phyloP scores from a whole-genome alignment of 2,113 vertebrate genomes.

The Syngnathus typhle region DNA sequence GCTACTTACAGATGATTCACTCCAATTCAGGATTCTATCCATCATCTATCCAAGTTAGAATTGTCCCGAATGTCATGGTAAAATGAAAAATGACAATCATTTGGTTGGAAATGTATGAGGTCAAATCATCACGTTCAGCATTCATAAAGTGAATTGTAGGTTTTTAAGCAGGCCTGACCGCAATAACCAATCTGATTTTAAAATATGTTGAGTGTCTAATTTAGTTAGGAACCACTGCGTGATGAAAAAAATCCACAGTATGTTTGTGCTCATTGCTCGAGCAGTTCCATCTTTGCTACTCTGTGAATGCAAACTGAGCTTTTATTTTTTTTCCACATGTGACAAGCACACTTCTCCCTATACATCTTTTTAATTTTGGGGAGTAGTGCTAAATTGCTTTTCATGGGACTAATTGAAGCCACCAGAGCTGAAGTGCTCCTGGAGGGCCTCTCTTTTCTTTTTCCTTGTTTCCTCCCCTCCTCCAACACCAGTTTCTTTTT shows the following conservation, averaged over 20 bases:
- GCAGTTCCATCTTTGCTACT: neutral
- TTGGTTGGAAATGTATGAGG: neutral
- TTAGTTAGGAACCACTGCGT: neutral
- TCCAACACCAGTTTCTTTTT: conserved; percentile 55
- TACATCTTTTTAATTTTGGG: conserved; percentile 20
- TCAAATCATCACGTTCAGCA: neutral
- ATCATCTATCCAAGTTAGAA: too few species aligned
- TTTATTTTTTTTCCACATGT: conserved; percentile 49
- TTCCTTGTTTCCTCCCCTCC: conserved; percentile 44
- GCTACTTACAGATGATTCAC: too few species aligned
- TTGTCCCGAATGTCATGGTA: neutral
- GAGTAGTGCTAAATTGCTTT: conserved; percentile 51
- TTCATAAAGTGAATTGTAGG: neutral
- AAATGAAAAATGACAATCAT: neutral
- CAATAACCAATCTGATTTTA: neutral
- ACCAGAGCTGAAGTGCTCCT: conserved; percentile 64
- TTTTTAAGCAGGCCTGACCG: neutral
- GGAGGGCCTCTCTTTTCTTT: conserved; percentile 48
- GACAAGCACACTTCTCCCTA: conserved; percentile 25
- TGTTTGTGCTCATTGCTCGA: neutral
- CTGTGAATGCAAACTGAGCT: neutral
- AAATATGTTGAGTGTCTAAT: neutral
- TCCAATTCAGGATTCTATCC: too few species aligned
- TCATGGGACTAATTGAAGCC: conserved; percentile 71
- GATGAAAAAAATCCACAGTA: neutral